Percentiles rank a stretch among this genome's conserved stretches.
These are phyloP conservation scores for Glaucomys volans DNA, from an alignment of 2,113 vertebrate species.

Conservation along the genomic window DNA sequence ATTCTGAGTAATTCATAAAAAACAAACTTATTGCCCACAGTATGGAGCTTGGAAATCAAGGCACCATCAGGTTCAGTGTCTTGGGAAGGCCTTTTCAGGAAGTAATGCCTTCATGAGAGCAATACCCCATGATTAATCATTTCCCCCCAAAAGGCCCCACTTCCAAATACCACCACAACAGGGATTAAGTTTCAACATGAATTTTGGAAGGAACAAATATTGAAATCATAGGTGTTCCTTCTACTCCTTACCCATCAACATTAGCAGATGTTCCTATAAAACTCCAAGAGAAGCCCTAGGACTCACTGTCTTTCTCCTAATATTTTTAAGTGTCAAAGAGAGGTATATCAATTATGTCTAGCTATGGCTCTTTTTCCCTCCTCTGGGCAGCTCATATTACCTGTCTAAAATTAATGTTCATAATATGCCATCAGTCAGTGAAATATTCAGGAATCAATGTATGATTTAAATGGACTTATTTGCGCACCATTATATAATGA, in stretches of 20 bases:
- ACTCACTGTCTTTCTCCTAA: not conserved
- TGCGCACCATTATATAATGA: not conserved
- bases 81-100: not conserved
- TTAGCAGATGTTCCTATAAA: not conserved
- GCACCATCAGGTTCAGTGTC: too few relatives aligned
- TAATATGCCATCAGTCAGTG: not conserved
- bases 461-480: not conserved
- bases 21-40: not conserved
- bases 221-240: not conserved
- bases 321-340: not conserved
- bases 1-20: not conserved
- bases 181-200: not conserved
- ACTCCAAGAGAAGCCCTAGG: not conserved
- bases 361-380: not conserved
- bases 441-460: not conserved
- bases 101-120: not conserved
- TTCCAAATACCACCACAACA: not conserved
- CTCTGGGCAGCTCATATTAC: not conserved
- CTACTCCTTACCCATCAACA: not conserved
- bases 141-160: not conserved
- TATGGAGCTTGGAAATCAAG: not conserved
- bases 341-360: not conserved
- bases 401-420: slow-evolving; percentile 1
- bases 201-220: not conserved
- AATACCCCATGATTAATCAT: not conserved